A percentile compares a stretch with the other conserved stretches of the same genome.
Conservation (phyloP, 2,113 vertebrate genomes). For the Phoenicopterus ruber region DNA sequence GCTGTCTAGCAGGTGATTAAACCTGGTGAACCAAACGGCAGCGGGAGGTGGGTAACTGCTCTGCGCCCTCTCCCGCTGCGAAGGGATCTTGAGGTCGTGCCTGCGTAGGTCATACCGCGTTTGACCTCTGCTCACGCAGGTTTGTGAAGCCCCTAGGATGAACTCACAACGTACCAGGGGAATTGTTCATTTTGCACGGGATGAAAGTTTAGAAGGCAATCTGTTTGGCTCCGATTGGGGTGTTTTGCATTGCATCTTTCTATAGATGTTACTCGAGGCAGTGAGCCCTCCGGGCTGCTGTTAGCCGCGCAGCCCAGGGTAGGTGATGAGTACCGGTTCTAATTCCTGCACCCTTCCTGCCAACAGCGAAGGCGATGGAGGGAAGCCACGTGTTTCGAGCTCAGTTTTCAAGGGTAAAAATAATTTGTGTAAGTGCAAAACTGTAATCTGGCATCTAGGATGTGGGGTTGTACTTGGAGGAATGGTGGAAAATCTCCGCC, state of each 20-base stretch:
- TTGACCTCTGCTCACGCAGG: accelerated
- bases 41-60: background rate
- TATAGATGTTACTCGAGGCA: background rate
- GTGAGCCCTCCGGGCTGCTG: background rate
- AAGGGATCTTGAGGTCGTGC: background rate
- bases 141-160: background rate
- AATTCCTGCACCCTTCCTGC: background rate
- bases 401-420: background rate
- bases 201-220: background rate
- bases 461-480: background rate
- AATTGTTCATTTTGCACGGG: background rate
- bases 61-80: accelerated
- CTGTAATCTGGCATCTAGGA: background rate
- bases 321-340: background rate
- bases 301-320: background rate
- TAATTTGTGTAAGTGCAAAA: background rate
- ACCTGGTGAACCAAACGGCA: background rate
- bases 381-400: background rate
- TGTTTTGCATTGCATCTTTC: background rate
- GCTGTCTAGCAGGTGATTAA: background rate
- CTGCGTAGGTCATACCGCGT: accelerated
- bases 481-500: background rate
- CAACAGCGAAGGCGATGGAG: background rate
- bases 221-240: background rate
- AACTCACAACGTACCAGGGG: accelerated